phyloP scores from a whole-genome alignment of 1,140 invertebrate genomes.

The Charaxes varanes region DNA sequence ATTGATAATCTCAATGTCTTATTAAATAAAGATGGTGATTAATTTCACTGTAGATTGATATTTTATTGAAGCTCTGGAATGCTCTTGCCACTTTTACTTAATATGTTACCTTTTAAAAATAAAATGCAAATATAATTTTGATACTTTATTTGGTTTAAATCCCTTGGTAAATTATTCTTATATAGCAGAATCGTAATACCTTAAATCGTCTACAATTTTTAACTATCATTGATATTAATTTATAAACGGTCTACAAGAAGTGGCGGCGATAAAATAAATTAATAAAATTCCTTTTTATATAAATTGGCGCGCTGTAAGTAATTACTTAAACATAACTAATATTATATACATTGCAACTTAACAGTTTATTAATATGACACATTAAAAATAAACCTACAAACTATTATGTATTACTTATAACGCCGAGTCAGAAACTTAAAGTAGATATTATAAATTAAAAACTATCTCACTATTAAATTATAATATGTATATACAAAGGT shows the following conservation, averaged over 20 bases:
- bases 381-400: constrained; percentile 9
- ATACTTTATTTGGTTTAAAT: constrained; percentile 43
- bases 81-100: neutral
- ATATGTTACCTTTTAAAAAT: constrained; percentile 10
- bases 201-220: no score
- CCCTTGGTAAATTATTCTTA: constrained; percentile 39
- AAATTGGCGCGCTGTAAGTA: neutral
- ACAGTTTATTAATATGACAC: constrained; percentile 14
- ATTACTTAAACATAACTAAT: neutral
- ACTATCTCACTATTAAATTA: constrained; percentile 5
- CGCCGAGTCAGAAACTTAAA: neutral
- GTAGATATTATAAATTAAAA: constrained; percentile 4
- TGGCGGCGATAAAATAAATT: no score
- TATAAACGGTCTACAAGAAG: no score
- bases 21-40: constrained; percentile 1
- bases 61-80: no score
- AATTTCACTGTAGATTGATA: no score
- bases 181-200: constrained; percentile 10
- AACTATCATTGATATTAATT: no score
- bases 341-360: constrained; percentile 9
- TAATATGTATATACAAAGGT: constrained; percentile 1
- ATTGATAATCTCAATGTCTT: constrained; percentile 1
- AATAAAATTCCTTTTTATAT: neutral
- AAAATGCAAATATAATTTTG: constrained; percentile 22
- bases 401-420: constrained; percentile 1